Percentiles rank a stretch among this genome's conserved stretches.
Evolutionary conservation across 2,113 vertebrate species (phyloP).

Genomic region (Salvelinus sp.): DNA sequence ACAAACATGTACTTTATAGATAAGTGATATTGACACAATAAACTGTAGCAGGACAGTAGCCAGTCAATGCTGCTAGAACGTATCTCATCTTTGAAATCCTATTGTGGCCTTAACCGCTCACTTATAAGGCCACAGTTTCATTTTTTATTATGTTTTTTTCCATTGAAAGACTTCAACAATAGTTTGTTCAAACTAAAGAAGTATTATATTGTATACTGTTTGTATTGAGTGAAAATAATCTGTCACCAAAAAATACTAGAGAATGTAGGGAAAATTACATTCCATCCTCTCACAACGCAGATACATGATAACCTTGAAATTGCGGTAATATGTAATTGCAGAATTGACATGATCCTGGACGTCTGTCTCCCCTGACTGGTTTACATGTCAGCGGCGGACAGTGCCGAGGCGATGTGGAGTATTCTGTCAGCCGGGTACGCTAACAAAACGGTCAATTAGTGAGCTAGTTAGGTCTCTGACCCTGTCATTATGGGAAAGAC

Average conservation of each 20-base stretch:
- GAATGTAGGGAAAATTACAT: background rate
- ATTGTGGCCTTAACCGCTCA: too few relatives aligned
- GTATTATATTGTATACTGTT: background rate
- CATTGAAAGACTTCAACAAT: background rate
- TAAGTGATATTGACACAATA: slow-evolving; percentile 8
- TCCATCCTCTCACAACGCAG: background rate
- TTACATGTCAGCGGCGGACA: slow-evolving; percentile 29
- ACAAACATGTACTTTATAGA: slow-evolving; percentile 44
- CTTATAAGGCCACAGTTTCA: background rate
- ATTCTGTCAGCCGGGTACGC: slow-evolving; percentile 35
- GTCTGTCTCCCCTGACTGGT: slow-evolving; percentile 8
- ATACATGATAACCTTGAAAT: background rate
- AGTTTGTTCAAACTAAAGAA: background rate
- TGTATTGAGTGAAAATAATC: background rate
- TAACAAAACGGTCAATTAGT: slow-evolving; percentile 66
- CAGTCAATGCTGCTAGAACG: background rate
- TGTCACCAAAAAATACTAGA: background rate
- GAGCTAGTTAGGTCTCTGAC: slow-evolving; percentile 55
- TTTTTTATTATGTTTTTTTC: background rate
- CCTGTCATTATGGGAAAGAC: slow-evolving; percentile 50
- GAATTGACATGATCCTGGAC: slow-evolving; percentile 9
- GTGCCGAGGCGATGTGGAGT: slow-evolving; percentile 36
- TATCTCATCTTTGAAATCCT: background rate
- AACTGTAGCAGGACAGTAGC: background rate
- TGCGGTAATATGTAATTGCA: slow-evolving; percentile 9